These are phyloP conservation scores for Agrotis clavis DNA, from an alignment of 2,888 invertebrate species.

Conservation along the genomic window DNA sequence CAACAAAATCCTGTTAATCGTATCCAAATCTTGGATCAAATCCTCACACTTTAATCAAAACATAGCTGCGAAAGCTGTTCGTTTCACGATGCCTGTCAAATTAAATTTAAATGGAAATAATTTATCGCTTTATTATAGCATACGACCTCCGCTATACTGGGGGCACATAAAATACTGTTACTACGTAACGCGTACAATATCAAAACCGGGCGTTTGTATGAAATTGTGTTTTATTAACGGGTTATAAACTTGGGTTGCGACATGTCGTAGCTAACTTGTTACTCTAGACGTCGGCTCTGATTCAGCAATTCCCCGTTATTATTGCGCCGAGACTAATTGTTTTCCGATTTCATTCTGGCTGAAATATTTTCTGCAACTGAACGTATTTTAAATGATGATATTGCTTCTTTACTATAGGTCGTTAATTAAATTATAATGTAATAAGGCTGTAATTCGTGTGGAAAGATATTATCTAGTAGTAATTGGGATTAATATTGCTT, in stretches of 20 bases:
- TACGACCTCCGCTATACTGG: conserved; percentile 85
- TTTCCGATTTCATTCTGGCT: conserved; percentile 81
- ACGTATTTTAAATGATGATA: conserved; percentile 74
- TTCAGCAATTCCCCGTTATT: conserved; percentile 81
- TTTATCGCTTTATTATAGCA: conserved; percentile 89
- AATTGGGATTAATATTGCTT: neutral
- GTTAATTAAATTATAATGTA: conserved; percentile 59
- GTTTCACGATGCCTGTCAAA: conserved; percentile 88
- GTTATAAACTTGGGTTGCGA: conserved; percentile 87
- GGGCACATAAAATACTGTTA: conserved; percentile 88
- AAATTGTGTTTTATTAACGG: conserved; percentile 90
- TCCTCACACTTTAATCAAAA: conserved; percentile 84
- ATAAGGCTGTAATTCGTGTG: conserved; percentile 25
- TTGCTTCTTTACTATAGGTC: conserved; percentile 59
- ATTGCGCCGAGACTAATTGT: conserved; percentile 84
- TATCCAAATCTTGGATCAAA: conserved; percentile 74
- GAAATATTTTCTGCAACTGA: conserved; percentile 74
- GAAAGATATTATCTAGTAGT: conserved; percentile 8
- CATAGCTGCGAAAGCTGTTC: conserved; percentile 77
- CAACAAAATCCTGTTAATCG: conserved; percentile 14
- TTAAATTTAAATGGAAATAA: conserved; percentile 90
- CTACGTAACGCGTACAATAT: conserved; percentile 80
- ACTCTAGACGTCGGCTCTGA: conserved; percentile 80
- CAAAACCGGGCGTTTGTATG: conserved; percentile 82
- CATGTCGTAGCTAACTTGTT: conserved; percentile 88